Evolutionary conservation across 2,888 invertebrate genomes (phyloP).

Genomic region (Chrysolina haemoptera): DNA sequence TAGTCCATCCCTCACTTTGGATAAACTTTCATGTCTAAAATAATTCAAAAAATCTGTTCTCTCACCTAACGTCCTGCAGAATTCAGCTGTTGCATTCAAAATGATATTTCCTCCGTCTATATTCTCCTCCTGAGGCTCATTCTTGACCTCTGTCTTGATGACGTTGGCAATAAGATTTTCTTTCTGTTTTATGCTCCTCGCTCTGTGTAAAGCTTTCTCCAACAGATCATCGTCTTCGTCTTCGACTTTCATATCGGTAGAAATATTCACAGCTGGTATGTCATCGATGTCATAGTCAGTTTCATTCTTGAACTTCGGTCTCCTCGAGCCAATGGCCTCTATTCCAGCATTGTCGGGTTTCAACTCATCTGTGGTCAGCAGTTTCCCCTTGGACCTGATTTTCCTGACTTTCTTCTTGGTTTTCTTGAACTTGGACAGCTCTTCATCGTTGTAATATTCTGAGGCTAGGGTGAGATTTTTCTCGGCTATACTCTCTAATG

Average conservation of each 20-base stretch:
- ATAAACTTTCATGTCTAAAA: too few relatives aligned
- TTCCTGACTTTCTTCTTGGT: slow-evolving; percentile 85
- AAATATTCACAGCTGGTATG: slow-evolving; percentile 69
- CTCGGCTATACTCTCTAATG: slow-evolving; percentile 81
- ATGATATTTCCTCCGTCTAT: slow-evolving; percentile 76
- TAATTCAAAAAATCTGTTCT: background rate
- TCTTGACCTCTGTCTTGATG: slow-evolving; percentile 63
- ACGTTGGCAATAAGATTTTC: slow-evolving; percentile 64
- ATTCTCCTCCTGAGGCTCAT: slow-evolving; percentile 63
- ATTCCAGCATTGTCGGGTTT: slow-evolving; percentile 61
- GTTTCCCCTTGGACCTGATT: slow-evolving; percentile 75
- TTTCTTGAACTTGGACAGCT: slow-evolving; percentile 92
- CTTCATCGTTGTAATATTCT: slow-evolving; percentile 90
- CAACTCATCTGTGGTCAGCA: slow-evolving; percentile 82
- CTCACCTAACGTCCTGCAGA: slow-evolving; percentile 86
- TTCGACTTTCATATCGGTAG: slow-evolving; percentile 73
- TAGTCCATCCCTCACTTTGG: too few relatives aligned
- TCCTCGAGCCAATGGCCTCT: slow-evolving; percentile 60
- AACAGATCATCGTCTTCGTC: slow-evolving; percentile 72
- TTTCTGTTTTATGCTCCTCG: slow-evolving; percentile 74
- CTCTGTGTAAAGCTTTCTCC: slow-evolving; percentile 74
- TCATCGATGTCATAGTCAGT: slow-evolving; percentile 75
- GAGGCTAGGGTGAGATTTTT: slow-evolving; percentile 82
- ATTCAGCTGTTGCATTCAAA: slow-evolving; percentile 95
- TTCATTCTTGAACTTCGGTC: slow-evolving; percentile 58